Evolutionary conservation across 2,113 vertebrate genomes (phyloP).

Genomic region (Noctilio leporinus): DNA sequence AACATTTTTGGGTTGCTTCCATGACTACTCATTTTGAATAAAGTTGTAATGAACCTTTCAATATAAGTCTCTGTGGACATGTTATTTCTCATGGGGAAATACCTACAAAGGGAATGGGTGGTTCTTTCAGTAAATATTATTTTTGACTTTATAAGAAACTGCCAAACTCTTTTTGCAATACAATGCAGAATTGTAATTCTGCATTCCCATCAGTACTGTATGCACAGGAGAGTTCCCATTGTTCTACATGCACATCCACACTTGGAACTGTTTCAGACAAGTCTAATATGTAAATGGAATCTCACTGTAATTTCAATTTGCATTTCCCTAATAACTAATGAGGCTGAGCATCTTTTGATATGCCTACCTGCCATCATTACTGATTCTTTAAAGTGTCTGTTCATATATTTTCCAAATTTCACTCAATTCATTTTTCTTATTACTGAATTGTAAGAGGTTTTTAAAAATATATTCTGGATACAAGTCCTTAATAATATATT

Average conservation of each 20-base stretch:
- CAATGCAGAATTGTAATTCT: no score
- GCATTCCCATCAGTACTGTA: background rate
- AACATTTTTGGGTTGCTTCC: background rate
- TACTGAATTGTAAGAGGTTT: no score
- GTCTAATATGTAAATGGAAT: background rate
- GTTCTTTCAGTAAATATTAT: background rate
- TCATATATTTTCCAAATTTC: no score
- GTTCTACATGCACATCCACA: background rate
- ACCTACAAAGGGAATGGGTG: background rate
- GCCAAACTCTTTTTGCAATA: no score
- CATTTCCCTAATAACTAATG: background rate
- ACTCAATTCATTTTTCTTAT: no score
- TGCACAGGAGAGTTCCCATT: background rate
- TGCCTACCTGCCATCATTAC: no score
- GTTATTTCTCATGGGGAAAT: background rate
- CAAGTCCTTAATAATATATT: no score
- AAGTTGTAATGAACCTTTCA: background rate
- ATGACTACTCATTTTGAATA: background rate
- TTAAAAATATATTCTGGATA: no score
- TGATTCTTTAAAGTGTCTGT: no score
- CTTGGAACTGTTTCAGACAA: background rate
- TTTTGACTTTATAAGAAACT: background rate
- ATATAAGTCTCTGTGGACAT: background rate
- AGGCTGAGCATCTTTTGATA: no score
- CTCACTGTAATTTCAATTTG: background rate